Base-by-base conservation (phyloP, 2,797 vertebrate species). In the Gorsachius magnificus region DNA sequence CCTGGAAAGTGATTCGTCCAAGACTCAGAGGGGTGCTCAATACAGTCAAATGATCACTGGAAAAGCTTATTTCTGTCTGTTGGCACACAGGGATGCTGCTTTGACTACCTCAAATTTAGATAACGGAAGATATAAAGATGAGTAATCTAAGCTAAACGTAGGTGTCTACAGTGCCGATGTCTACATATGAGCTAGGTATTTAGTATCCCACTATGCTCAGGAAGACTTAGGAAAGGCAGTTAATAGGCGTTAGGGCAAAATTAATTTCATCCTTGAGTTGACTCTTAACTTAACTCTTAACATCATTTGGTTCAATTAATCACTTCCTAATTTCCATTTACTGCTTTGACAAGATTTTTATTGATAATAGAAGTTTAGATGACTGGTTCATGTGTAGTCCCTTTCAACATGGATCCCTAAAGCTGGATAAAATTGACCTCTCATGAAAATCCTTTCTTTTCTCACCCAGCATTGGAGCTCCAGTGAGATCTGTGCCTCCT, bases 381-480 rank as follows among this genome's bases (percentile, higher is more conserved):
- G 31, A 36, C 26, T 63, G n/a, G 11, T 60, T 77, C 33, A 25
- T 20, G 10, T n/a, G 14, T 33, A 41, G 7, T 45, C 3, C 43
- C 16, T 69, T 89, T 48, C 33, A 61, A 12, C 0, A 0, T 31
- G 51, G 38, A 66, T 18, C 14, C n/a, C 10, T 29, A 41, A 58
- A 82, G 29, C 10, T 5, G 24, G 4, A 7, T 51, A 79, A 83
- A 85, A 77, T 11, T 38, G 22, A 68, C 7, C 12, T 69, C 11
- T 53, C 10, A 17, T 16, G 31, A 81, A 91, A 60, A 75, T 26
- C 3, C 17, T 72, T 61, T 24, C 5, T 65, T 75, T 89, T 74
- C 13, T 58, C 25, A 51, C 6, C 17, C 48, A 57, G 2, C 5
- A 8, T 3, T 57, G 61, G 78, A 69, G 6, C 26, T 15, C 48